Evolutionary conservation across 1,140 invertebrate genomes (phyloP).

Genomic region (Drosophila carrolli): DNA sequence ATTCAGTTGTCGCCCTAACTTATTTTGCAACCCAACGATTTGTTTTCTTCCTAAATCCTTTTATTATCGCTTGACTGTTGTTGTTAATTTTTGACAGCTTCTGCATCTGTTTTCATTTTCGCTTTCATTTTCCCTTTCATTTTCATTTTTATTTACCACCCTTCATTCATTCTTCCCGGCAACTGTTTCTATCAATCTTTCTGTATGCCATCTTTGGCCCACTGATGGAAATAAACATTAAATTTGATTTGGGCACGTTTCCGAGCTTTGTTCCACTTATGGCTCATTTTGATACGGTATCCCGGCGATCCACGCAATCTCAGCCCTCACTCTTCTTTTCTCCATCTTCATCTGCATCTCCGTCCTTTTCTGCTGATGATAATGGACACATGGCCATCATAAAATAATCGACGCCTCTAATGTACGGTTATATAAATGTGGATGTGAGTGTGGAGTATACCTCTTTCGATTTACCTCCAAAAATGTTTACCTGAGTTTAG

Average conservation of each 20-base stretch:
- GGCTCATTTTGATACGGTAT: constrained; percentile 68
- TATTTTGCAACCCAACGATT: not conserved
- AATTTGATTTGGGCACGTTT: constrained; percentile 84
- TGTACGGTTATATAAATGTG: constrained; percentile 13
- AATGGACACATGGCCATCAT: constrained; percentile 71
- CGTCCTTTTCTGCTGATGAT: constrained; percentile 17
- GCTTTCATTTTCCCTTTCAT: constrained; percentile 8
- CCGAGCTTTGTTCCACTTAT: constrained; percentile 84
- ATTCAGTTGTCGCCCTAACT: not conserved
- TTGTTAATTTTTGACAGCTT: constrained; percentile 42
- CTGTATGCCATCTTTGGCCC: constrained; percentile 26
- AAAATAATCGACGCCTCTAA: constrained; percentile 68
- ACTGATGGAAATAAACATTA: constrained; percentile 71
- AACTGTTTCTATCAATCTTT: constrained; percentile 36
- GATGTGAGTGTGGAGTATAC: not conserved
- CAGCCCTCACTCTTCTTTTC: constrained; percentile 13
- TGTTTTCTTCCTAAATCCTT: not conserved
- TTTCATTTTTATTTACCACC: not conserved
- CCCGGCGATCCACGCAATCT: constrained; percentile 64
- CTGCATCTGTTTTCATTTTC: constrained; percentile 54
- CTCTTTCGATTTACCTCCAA: constrained; percentile 2
- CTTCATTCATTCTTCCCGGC: not conserved
- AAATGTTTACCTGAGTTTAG: not conserved
- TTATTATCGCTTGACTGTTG: not conserved
- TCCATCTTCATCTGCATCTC: not conserved